Evolutionary conservation across 2,888 invertebrate species (phyloP), one percentile per base, ranked within the genome.

Genomic region (Spilosoma lubricipeda): DNA sequence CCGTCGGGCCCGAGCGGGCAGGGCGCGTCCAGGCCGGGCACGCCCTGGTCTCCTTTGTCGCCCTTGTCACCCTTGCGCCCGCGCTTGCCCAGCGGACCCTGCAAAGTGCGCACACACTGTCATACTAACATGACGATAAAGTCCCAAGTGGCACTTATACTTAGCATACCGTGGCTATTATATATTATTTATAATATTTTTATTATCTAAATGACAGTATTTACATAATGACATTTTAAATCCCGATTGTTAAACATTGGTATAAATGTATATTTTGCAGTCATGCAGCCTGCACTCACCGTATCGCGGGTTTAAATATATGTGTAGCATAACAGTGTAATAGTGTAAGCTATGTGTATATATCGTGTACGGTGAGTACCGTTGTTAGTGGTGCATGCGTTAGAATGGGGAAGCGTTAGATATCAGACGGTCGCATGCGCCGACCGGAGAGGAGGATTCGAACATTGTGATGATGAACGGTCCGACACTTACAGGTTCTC

Each of bases 21-120:
- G n/a, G 99, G 99, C 67, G 99, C 99, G 95, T 99, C 99, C 87
- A 99, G 96, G 59, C 99, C 99, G 56, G 99, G 99, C 83, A 99
- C 99, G 85, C 99, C 99, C 96, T 98, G 98, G 89, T 99, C 99
- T 75, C 99, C 99, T 95, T 98, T 98, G 89, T 98, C 98, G 64
- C 99, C 99, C 89, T 97, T 97, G 93, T 98, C 98, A 52, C 99
- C 99, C 95, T 98, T 98, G 85, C 98, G 97, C 73, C 99, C 99
- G 86, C 99, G 97, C 94, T 98, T 98, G 77, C 99, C 99, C 79
- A 97, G 96, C 74, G 98, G 98, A 74, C 99, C 99, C 98, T 98
- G 95, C 84, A 75, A 87, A 87, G 82, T 80, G 78, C 79, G 78
- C 75, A 81, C 81, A 80, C 84, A 77, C 84, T 83, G 83, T 82